These are phyloP conservation scores for Psittacula cyanocephala DNA, from an alignment of 2,113 vertebrate genomes.

Conservation along the genomic window DNA sequence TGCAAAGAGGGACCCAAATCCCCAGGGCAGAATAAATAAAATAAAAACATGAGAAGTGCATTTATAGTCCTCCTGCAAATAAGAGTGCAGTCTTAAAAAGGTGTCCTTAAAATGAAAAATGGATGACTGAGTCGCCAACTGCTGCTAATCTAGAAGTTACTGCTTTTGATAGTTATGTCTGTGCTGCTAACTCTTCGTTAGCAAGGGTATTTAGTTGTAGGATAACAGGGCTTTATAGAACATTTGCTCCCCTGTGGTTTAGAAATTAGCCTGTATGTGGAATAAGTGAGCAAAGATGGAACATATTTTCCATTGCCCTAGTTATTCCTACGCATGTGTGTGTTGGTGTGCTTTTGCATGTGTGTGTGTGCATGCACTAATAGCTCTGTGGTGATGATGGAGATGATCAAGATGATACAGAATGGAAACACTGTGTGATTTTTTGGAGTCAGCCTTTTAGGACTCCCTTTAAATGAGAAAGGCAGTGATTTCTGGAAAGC, in stretches of 20 bases:
- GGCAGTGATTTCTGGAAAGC: slow-evolving; percentile 39
- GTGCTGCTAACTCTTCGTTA: slow-evolving; percentile 55
- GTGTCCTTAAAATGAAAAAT: slow-evolving; percentile 77
- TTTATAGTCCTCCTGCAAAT: slow-evolving; percentile 73
- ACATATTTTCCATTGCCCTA: slow-evolving; percentile 18
- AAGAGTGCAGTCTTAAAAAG: slow-evolving; percentile 73
- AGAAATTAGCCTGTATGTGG: slow-evolving; percentile 43
- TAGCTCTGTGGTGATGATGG: slow-evolving; percentile 51
- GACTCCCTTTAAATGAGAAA: slow-evolving; percentile 5
- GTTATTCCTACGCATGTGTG: slow-evolving; percentile 5
- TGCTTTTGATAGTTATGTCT: slow-evolving; percentile 61
- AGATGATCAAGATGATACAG: slow-evolving; percentile 53
- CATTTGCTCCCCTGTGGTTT: slow-evolving; percentile 50
- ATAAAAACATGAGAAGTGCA: slow-evolving; percentile 77
- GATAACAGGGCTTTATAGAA: slow-evolving; percentile 55
- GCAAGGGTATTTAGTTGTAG: slow-evolving; percentile 36
- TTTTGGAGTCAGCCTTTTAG: slow-evolving; percentile 42
- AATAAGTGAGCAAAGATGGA: slow-evolving; percentile 56
- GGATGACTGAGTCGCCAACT: slow-evolving; percentile 65
- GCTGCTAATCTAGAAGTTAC: slow-evolving; percentile 70
- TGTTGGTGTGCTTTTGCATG: slow-evolving; percentile 11
- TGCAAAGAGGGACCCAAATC: slow-evolving; percentile 69
- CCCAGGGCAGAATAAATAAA: slow-evolving; percentile 77
- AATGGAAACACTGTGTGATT: slow-evolving; percentile 51
- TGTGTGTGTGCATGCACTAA: slow-evolving; percentile 3